Percentiles rank a stretch among this genome's conserved stretches.
phyloP scores from a whole-genome alignment of 2,888 invertebrate species.

The Rhogogaster chlorosoma region DNA sequence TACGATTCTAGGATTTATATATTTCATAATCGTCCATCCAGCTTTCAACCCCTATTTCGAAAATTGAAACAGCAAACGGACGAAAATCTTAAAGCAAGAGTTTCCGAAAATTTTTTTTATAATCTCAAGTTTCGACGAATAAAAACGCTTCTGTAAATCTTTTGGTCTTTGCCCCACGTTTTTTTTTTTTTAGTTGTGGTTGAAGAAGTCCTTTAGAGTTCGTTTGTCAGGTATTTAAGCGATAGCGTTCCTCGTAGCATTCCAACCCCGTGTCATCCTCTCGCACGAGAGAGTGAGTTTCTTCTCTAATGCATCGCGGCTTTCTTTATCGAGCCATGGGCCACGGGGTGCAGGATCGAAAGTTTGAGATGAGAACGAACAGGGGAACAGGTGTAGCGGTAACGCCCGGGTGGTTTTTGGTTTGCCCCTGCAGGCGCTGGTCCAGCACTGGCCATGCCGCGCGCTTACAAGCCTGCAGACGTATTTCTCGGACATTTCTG shows the following conservation, averaged over 20 bases:
- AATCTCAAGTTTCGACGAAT: neutral
- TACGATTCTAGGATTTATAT: conserved; percentile 72
- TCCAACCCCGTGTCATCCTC: conserved; percentile 32
- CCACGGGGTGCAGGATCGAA: conserved; percentile 24
- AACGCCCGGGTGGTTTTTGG: conserved; percentile 54
- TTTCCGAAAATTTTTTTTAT: neutral
- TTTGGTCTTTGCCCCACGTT: neutral
- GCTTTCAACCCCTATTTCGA: neutral
- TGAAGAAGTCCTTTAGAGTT: neutral
- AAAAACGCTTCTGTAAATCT: neutral
- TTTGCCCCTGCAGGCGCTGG: conserved; percentile 49
- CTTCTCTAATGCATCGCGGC: neutral
- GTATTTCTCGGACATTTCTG: conserved; percentile 22
- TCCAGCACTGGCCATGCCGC: conserved; percentile 20
- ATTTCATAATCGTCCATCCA: conserved; percentile 67
- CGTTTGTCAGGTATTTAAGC: conserved; percentile 21
- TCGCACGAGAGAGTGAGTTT: conserved; percentile 33
- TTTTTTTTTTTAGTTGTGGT: neutral
- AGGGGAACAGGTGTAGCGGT: conserved; percentile 51
- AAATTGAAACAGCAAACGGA: neutral
- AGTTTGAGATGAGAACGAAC: conserved; percentile 26
- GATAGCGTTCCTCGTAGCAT: conserved; percentile 32
- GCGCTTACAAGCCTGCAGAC: conserved; percentile 3
- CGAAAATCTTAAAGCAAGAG: neutral
- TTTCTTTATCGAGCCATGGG: conserved; percentile 12